Evolutionary conservation across 64 coral and sea anemone genomes (phyloP).

Genomic region (Acropora yongei): DNA sequence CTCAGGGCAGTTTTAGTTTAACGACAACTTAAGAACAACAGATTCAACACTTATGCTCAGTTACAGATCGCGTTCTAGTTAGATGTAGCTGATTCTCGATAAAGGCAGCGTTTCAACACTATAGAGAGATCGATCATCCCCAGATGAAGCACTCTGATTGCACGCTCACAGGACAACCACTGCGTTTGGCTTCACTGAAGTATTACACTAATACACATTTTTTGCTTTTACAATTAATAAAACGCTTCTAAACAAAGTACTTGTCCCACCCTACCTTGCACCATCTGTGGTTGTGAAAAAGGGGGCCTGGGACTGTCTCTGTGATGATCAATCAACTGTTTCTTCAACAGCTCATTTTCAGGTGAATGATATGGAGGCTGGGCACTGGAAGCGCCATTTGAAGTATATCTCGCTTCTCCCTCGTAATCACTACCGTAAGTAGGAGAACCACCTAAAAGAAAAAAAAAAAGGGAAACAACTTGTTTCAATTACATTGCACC

Average conservation of each 20-base stretch:
- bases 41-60: too few species aligned
- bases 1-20: too few species aligned
- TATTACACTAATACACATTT: too few species aligned
- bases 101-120: too few species aligned
- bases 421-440: constrained; percentile 90
- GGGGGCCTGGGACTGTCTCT: constrained; percentile 62
- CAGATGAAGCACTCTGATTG: background rate
- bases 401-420: constrained; percentile 55
- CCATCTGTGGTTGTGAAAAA: constrained; percentile 52
- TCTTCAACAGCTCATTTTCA: constrained; percentile 78
- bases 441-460: background rate
- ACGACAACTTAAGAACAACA: too few species aligned
- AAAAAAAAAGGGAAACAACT: background rate
- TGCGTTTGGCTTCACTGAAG: background rate
- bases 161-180: background rate
- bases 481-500: too few species aligned
- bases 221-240: too few species aligned
- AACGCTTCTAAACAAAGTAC: background rate
- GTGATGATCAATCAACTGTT: constrained; percentile 69
- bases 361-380: constrained; percentile 39
- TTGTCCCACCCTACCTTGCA: constrained; percentile 49
- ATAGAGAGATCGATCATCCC: background rate
- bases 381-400: constrained; percentile 67
- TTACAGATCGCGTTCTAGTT: too few species aligned
- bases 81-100: too few species aligned